Base-by-base conservation (phyloP, 2,888 invertebrate species). In the Leptopilina myrica region DNA sequence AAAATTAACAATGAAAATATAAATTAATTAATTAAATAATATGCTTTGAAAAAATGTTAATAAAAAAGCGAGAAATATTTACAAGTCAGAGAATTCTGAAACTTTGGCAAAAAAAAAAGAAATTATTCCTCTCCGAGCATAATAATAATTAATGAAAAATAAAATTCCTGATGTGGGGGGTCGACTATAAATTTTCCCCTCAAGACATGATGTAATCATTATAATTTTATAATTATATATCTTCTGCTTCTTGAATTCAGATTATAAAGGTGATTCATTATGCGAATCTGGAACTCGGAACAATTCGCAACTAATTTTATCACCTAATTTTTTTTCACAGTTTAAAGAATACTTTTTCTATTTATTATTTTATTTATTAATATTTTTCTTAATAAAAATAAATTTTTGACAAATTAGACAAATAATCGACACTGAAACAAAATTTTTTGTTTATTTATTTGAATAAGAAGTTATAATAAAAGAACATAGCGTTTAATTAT, bases 191-290 rank as follows among this genome's bases (percentile, higher is more conserved):
- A 73, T 73, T 53, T 73, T 14, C 56, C 56, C 26, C 56, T 4
- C 53, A 33, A 73, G 20, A 56, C 73, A 73, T 73, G 73, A 73
- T 73, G 53, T 56, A 73, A 73, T 73, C 56, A 14, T 53, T 73
- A 33, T 56, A 73, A 73, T 73, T 33, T 56, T 53, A 56, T 73
- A 56, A 73, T 73, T 73, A 73, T 56, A 56, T 73, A 53, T 14
- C 73, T 7, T 73, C 5, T 43, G 9, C 33, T 33, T 73, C 56
- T 73, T 56, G 53, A 73, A 73, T 56, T 9, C 33, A 73, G n/a
- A 5, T 33, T 73, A 26, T 15, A 9, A 62, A 69, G 49, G 14
- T 73, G 73, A 73, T 56, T 73, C 73, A 73, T 73, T 73, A 73
- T 56, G 73, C 73, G 53, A 56, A 73, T 73, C 26, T 73, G 33